Evolutionary conservation across 2,113 vertebrate species (phyloP).

Genomic region (Pteruthius melanotis): DNA sequence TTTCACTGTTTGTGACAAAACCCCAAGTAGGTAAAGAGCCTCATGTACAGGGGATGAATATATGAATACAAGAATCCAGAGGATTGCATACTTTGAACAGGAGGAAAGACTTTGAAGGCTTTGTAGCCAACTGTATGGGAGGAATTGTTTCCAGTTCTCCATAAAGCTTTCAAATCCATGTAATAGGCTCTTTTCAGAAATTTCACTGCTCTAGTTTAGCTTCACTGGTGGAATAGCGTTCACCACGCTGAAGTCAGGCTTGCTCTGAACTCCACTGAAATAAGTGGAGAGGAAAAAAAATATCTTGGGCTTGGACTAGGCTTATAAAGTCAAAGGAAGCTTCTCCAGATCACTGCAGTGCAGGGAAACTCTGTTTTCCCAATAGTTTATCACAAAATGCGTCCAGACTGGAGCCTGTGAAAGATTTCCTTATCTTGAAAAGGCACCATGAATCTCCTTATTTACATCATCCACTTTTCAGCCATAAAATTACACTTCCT

Average conservation of each 20-base stretch:
- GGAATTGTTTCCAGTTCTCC: neutral
- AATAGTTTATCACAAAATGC: slow-evolving; percentile 24
- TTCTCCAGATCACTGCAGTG: neutral
- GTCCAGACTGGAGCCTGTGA: slow-evolving; percentile 47
- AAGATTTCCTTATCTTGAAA: slow-evolving; percentile 46
- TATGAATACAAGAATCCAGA: too few species aligned
- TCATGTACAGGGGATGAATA: too few species aligned
- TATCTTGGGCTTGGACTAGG: neutral
- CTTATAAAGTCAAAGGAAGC: neutral
- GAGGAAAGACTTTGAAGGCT: neutral
- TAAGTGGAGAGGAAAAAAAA: neutral
- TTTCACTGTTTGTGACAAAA: neutral
- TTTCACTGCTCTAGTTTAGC: neutral
- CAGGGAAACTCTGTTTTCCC: slow-evolving; percentile 21
- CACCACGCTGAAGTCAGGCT: neutral
- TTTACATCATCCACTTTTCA: slow-evolving; percentile 32
- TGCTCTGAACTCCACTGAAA: neutral
- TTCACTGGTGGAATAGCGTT: neutral
- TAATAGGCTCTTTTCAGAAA: neutral
- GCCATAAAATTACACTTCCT: slow-evolving; percentile 38
- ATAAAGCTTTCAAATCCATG: neutral
- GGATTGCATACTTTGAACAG: neutral
- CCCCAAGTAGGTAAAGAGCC: neutral
- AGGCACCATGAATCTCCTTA: slow-evolving; percentile 25
- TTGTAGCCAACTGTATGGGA: neutral